Conservation (phyloP, 23 tunicate genomes). For the Trididemnum nubilum region DNA sequence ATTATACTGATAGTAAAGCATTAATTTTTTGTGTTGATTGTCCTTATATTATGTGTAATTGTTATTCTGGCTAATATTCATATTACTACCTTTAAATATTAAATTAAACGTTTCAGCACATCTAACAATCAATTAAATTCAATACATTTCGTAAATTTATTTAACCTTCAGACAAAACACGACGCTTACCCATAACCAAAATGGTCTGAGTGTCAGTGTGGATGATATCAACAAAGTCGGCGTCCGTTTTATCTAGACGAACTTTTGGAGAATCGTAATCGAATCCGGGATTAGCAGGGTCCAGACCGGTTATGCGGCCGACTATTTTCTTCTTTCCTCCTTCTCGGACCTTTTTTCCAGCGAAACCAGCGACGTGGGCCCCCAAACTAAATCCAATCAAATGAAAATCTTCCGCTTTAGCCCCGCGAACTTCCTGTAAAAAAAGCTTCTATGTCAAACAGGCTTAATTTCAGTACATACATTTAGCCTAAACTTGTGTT, state of each 20-base stretch:
- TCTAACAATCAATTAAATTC: too few species aligned
- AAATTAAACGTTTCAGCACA: too few species aligned
- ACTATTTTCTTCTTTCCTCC: slow-evolving; percentile 28
- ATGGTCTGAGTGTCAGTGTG: slow-evolving; percentile 88
- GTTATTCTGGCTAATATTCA: too few species aligned
- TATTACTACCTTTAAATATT: too few species aligned
- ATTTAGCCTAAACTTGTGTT: too few species aligned
- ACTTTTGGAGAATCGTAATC: slow-evolving; percentile 66
- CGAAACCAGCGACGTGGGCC: slow-evolving; percentile 97
- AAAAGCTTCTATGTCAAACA: too few species aligned
- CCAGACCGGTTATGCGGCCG: slow-evolving; percentile 88
- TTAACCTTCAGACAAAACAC: too few species aligned
- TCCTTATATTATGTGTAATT: too few species aligned
- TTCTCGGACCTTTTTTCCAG: slow-evolving; percentile 71
- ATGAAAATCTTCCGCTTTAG: slow-evolving; percentile 66
- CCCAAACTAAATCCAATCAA: slow-evolving; percentile 93
- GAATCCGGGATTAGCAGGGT: slow-evolving; percentile 92
- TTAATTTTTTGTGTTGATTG: too few species aligned
- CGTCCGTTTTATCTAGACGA: slow-evolving; percentile 79
- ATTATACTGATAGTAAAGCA: too few species aligned
- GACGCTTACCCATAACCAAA: slow-evolving; percentile 61
- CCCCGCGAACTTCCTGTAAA: slow-evolving; percentile 48
- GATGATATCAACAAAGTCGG: slow-evolving; percentile 80
- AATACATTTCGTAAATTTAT: too few species aligned
- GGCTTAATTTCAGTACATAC: too few species aligned